Percentiles rank a stretch among this genome's conserved stretches.
phyloP scores from a whole-genome alignment of 2,888 invertebrate genomes.

The Smittia aterrima region DNA sequence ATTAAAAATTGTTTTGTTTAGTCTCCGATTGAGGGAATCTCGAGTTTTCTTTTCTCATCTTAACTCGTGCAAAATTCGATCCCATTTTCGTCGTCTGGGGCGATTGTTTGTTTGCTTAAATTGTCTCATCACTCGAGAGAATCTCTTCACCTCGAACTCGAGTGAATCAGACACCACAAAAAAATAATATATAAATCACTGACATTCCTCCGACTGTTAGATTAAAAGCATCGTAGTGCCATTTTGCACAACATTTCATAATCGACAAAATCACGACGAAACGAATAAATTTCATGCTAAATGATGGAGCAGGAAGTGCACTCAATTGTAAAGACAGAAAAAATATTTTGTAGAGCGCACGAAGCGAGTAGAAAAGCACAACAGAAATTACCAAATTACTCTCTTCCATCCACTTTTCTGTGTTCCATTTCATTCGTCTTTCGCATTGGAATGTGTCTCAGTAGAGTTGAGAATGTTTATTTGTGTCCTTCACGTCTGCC shows the following conservation, averaged over 20 bases:
- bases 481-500: constrained; percentile 31
- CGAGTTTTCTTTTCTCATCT: background rate
- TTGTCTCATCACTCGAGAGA: too few species aligned
- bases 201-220: too few species aligned
- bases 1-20: background rate
- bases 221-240: background rate
- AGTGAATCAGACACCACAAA: too few species aligned
- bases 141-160: too few species aligned
- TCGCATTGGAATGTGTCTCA: background rate
- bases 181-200: too few species aligned
- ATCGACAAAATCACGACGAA: constrained; percentile 12
- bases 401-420: background rate
- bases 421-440: background rate
- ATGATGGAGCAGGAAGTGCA: constrained; percentile 39
- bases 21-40: background rate
- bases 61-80: too few species aligned
- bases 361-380: background rate
- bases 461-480: background rate
- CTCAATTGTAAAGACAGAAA: constrained; percentile 41
- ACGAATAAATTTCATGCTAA: background rate
- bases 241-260: constrained; percentile 3
- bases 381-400: constrained; percentile 27
- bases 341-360: background rate
- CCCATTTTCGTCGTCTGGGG: too few species aligned
- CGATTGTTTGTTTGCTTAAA: too few species aligned